These are phyloP conservation scores for Piscicola geometra DNA, from an alignment of 2,888 invertebrate genomes.

Conservation along the genomic window DNA sequence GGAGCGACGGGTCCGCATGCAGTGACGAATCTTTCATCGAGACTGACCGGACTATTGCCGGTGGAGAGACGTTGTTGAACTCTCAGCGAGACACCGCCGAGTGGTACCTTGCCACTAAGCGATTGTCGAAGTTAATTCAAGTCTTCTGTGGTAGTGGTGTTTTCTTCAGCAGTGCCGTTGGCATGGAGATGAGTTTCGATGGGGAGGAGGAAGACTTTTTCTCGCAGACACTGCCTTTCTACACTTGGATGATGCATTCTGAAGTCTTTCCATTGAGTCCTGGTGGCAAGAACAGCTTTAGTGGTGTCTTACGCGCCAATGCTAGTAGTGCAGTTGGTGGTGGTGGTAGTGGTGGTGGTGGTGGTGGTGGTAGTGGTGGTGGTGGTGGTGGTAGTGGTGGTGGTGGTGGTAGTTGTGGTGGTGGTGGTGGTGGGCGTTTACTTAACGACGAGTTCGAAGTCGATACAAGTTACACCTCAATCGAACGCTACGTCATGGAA, in stretches of 20 bases:
- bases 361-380: neutral
- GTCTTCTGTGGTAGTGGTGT: too few species aligned
- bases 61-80: too few species aligned
- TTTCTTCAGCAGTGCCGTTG: neutral
- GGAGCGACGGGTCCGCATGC: too few species aligned
- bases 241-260: neutral
- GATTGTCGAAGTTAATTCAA: too few species aligned
- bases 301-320: neutral
- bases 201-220: too few species aligned
- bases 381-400: slow-evolving; percentile 3
- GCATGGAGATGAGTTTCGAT: neutral
- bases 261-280: neutral
- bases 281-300: neutral
- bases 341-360: slow-evolving; percentile 12
- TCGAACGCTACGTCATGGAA: neutral
- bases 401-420: neutral
- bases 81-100: too few species aligned
- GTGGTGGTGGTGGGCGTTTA: neutral
- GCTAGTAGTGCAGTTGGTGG: neutral
- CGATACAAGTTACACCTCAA: neutral
- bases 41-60: too few species aligned
- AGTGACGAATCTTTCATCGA: too few species aligned
- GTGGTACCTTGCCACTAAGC: too few species aligned
- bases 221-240: slow-evolving; percentile 4
- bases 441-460: too few species aligned